Evolutionary conservation across 2,113 vertebrate genomes (phyloP).

Genomic region (Aegotheles bennettii): DNA sequence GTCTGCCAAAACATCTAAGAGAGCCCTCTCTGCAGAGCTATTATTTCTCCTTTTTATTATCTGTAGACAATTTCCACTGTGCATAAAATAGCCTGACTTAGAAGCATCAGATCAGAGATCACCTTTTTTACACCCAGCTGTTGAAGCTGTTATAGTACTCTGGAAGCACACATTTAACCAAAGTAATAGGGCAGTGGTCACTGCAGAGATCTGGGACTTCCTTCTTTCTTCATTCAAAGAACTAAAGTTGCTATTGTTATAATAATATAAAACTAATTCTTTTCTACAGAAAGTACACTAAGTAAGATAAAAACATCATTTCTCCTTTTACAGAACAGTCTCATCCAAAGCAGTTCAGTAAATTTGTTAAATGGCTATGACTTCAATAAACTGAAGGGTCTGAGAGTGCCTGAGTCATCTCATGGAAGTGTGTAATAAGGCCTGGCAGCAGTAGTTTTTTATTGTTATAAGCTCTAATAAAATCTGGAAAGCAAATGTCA

Average conservation of each 20-base stretch:
- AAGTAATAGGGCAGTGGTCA: slow-evolving; percentile 6
- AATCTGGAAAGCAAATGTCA: slow-evolving; percentile 13
- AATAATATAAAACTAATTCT: neutral
- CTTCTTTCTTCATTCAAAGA: slow-evolving; percentile 7
- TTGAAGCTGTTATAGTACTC: slow-evolving; percentile 11
- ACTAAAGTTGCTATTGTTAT: neutral
- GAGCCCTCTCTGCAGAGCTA: neutral
- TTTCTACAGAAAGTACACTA: neutral
- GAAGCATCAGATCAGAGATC: slow-evolving; percentile 53
- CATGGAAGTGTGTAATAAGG: neutral
- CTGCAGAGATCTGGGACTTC: neutral
- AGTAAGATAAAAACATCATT: neutral
- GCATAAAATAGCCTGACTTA: neutral
- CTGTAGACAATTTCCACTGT: neutral
- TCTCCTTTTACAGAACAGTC: neutral
- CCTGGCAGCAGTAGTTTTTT: neutral
- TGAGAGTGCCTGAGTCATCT: neutral
- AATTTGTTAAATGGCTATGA: neutral
- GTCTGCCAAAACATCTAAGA: slow-evolving; percentile 5
- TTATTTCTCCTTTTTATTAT: slow-evolving; percentile 38
- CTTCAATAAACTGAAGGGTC: neutral
- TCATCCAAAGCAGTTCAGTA: neutral
- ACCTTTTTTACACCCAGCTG: slow-evolving; percentile 34
- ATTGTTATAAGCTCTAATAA: neutral
- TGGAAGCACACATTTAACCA: slow-evolving; percentile 13